Evolutionary conservation across 2,888 invertebrate genomes (phyloP).

Genomic region (Oithona nana): DNA sequence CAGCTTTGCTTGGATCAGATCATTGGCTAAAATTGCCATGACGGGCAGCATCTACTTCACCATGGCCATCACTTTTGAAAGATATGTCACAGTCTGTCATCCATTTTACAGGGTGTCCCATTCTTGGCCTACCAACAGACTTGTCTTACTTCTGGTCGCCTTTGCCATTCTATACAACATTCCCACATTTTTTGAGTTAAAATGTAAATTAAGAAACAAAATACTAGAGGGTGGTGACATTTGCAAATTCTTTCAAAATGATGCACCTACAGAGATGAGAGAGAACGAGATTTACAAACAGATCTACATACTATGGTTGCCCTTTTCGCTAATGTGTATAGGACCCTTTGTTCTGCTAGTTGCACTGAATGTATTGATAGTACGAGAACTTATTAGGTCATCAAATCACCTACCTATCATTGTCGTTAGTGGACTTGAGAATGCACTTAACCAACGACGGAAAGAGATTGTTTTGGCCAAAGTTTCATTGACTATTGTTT

Average conservation of each 20-base stretch:
- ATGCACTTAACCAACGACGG: background rate
- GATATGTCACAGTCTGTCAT: too few relatives aligned
- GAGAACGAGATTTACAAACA: background rate
- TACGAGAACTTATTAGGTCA: background rate
- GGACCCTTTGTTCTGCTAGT: slow-evolving; percentile 6
- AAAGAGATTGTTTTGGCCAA: slow-evolving; percentile 12
- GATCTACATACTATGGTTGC: slow-evolving; percentile 7
- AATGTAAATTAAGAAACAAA: background rate
- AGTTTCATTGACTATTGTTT: slow-evolving; percentile 5
- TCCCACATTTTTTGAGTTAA: slow-evolving; percentile 15
- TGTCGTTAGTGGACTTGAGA: background rate
- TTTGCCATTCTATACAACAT: slow-evolving; percentile 8
- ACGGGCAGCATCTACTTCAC: too few relatives aligned
- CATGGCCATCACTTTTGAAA: too few relatives aligned
- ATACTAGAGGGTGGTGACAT: too few relatives aligned
- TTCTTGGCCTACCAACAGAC: slow-evolving; percentile 3
- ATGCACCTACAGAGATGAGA: background rate
- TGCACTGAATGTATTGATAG: background rate
- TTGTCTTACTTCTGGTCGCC: slow-evolving; percentile 3
- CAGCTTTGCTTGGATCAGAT: too few relatives aligned
- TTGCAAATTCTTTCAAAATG: too few relatives aligned
- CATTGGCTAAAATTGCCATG: too few relatives aligned
- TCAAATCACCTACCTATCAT: background rate
- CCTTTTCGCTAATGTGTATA: slow-evolving; percentile 2
- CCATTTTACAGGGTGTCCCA: slow-evolving; percentile 16